Conservation (phyloP, 2,888 invertebrate genomes). For the Cheilosia impressa region DNA sequence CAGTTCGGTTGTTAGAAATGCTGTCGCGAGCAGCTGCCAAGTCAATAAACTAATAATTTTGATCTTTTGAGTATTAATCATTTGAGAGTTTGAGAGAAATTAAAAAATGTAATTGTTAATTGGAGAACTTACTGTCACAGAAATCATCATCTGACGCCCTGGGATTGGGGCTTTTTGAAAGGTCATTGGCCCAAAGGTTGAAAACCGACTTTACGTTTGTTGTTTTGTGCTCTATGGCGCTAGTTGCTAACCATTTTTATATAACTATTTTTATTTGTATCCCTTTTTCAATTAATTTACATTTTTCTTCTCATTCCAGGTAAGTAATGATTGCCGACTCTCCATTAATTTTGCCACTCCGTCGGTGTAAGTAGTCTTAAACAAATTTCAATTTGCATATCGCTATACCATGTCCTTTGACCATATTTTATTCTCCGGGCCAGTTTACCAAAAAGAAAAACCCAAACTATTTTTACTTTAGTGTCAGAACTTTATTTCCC, state of each 20-base stretch:
- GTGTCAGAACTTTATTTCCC: neutral
- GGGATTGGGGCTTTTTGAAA: too few species aligned
- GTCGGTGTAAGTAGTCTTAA: slow-evolving; percentile 37
- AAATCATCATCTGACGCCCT: too few species aligned
- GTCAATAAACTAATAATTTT: too few species aligned
- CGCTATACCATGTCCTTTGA: slow-evolving; percentile 27
- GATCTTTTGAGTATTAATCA: too few species aligned
- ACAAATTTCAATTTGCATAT: slow-evolving; percentile 20
- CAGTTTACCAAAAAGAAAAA: slow-evolving; percentile 30
- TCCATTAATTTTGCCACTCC: neutral
- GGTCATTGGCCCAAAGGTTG: too few species aligned
- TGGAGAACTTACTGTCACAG: too few species aligned
- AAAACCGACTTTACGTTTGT: too few species aligned
- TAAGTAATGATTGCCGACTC: slow-evolving; percentile 44
- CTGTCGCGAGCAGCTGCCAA: too few species aligned
- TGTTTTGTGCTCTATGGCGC: too few species aligned
- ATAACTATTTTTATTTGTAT: neutral
- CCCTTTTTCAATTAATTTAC: neutral
- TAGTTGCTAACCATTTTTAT: neutral
- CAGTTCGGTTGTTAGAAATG: too few species aligned
- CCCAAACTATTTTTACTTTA: slow-evolving; percentile 12
- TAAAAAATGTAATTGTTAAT: too few species aligned
- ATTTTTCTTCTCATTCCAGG: slow-evolving; percentile 45
- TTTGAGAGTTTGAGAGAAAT: too few species aligned
- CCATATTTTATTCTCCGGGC: slow-evolving; percentile 38